Evolutionary conservation across 2,888 invertebrate species (phyloP).

Genomic region (Leptopterna dolabrata): DNA sequence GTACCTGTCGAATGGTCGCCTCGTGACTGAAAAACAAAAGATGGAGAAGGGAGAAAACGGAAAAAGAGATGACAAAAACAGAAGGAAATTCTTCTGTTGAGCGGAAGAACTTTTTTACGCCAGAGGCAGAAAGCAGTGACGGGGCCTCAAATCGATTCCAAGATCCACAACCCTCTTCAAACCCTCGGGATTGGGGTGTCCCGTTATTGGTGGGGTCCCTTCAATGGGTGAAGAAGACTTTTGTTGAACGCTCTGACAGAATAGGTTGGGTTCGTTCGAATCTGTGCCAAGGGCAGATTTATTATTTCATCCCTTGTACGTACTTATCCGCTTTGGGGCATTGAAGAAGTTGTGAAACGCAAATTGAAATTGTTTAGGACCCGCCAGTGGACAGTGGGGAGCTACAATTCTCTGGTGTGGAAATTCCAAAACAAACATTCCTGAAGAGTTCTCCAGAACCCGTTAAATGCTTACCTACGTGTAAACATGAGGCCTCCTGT

Average conservation of each 20-base stretch:
- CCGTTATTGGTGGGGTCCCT: background rate
- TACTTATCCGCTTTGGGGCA: too few relatives aligned
- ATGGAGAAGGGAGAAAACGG: background rate
- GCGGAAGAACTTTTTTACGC: background rate
- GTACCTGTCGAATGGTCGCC: background rate
- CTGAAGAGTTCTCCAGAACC: too few relatives aligned
- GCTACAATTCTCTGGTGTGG: too few relatives aligned
- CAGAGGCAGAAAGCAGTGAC: background rate
- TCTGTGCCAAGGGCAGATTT: background rate
- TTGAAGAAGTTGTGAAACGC: too few relatives aligned
- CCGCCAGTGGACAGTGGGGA: too few relatives aligned
- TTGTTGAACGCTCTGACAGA: background rate
- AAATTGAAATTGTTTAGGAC: too few relatives aligned
- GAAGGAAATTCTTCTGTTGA: background rate
- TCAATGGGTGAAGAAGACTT: background rate
- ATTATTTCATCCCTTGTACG: background rate
- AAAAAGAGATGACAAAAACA: background rate
- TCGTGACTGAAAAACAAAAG: background rate
- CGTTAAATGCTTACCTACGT: too few relatives aligned
- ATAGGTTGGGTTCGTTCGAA: background rate
- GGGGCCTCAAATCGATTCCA: background rate
- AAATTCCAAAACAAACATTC: too few relatives aligned
- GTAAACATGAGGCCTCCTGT: too few relatives aligned
- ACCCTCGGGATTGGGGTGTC: background rate
- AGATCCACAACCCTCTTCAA: background rate